Evolutionary conservation across 2,797 vertebrate genomes (phyloP).

Genomic region (Simalia tracyae): DNA sequence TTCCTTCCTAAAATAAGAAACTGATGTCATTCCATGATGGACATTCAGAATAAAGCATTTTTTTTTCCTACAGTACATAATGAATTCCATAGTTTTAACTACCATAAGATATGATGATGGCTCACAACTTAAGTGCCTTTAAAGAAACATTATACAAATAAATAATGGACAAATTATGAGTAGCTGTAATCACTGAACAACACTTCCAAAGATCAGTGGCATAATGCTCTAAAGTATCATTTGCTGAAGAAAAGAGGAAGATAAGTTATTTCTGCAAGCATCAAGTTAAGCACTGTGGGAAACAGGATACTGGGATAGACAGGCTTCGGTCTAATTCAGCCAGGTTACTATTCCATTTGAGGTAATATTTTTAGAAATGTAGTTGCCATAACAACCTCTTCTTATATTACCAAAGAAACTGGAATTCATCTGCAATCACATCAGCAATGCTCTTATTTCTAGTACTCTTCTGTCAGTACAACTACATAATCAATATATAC

Average conservation of each 20-base stretch:
- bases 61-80: not conserved
- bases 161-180: not conserved
- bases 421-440: conserved; percentile 9
- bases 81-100: not conserved
- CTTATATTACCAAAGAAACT: not conserved
- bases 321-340: not conserved
- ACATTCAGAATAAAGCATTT: not conserved
- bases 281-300: not conserved
- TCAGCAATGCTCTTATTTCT: conserved; percentile 23
- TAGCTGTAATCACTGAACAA: not conserved
- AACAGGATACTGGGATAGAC: not conserved
- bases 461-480: not conserved
- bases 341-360: not conserved
- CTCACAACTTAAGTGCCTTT: not conserved
- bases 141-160: not conserved
- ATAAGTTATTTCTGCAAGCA: not conserved
- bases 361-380: conserved; percentile 26
- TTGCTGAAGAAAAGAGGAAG: not conserved
- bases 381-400: conserved; percentile 30
- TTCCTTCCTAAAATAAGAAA: not conserved
- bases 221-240: not conserved
- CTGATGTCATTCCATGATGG: not conserved
- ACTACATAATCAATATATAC: not conserved
- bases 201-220: not conserved
- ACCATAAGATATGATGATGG: not conserved